phyloP scores from a whole-genome alignment of 2,888 invertebrate species.

The Nemurella pictetii region DNA sequence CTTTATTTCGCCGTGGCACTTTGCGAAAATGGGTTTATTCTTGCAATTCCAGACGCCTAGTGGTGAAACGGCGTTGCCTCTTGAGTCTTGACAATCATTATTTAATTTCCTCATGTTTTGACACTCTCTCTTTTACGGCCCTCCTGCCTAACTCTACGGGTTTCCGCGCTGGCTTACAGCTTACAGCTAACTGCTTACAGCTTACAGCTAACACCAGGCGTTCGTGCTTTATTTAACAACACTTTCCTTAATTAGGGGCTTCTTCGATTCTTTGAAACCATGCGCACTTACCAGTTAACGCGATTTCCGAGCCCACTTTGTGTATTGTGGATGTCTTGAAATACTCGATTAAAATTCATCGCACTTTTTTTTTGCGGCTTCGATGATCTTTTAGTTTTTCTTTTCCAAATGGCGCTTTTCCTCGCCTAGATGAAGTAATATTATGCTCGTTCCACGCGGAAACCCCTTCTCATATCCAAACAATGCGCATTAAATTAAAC shows the following conservation, averaged over 20 bases:
- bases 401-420: not conserved
- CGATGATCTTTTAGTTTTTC: not conserved
- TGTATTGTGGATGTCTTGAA: too few relatives aligned
- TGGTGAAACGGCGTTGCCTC: not conserved
- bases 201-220: too few relatives aligned
- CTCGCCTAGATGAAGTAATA: not conserved
- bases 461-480: not conserved
- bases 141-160: not conserved
- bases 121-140: not conserved
- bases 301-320: too few relatives aligned
- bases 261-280: not conserved
- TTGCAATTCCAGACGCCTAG: not conserved
- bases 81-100: not conserved
- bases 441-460: not conserved
- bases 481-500: not conserved
- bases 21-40: not conserved
- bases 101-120: not conserved
- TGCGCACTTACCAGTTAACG: too few relatives aligned
- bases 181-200: too few relatives aligned
- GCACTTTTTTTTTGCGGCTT: not conserved
- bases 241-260: not conserved
- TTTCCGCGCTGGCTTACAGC: too few relatives aligned
- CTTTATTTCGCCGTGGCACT: not conserved
- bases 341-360: too few relatives aligned
- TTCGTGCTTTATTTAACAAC: not conserved